phyloP scores from a whole-genome alignment of 2,888 invertebrate genomes.

The Parnassius glacialis region DNA sequence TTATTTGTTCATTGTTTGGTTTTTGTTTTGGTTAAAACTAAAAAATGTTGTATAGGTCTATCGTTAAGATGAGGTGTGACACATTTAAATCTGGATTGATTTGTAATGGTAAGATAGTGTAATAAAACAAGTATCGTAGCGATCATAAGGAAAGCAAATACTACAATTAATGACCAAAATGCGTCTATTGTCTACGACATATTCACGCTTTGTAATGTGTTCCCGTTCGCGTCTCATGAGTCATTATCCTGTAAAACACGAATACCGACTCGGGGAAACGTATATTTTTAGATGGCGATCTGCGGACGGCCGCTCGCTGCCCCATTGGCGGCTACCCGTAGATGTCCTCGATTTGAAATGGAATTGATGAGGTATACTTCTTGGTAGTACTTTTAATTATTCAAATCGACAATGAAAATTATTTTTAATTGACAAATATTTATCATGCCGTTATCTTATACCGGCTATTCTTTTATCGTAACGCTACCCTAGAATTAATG shows the following conservation, averaged over 20 bases:
- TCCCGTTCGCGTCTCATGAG: conserved; percentile 54
- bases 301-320: conserved; percentile 49
- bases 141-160: too few species aligned
- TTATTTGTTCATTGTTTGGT: not conserved
- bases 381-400: conserved; percentile 14
- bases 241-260: conserved; percentile 73
- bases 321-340: conserved; percentile 41
- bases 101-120: too few species aligned
- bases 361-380: conserved; percentile 30
- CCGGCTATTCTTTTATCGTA: not conserved
- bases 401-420: conserved; percentile 2
- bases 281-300: conserved; percentile 72
- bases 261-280: conserved; percentile 67
- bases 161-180: not conserved
- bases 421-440: conserved; percentile 3
- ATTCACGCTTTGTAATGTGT: conserved; percentile 47
- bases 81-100: too few species aligned
- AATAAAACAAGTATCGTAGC: too few species aligned
- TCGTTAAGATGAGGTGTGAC: too few species aligned
- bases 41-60: too few species aligned
- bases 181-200: conserved; percentile 44
- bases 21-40: too few species aligned
- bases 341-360: conserved; percentile 39
- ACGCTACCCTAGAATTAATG: conserved; percentile 11
- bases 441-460: not conserved